Evolutionary conservation across 92 coral and sea anemone genomes (phyloP).

Genomic region (Montipora capitata): DNA sequence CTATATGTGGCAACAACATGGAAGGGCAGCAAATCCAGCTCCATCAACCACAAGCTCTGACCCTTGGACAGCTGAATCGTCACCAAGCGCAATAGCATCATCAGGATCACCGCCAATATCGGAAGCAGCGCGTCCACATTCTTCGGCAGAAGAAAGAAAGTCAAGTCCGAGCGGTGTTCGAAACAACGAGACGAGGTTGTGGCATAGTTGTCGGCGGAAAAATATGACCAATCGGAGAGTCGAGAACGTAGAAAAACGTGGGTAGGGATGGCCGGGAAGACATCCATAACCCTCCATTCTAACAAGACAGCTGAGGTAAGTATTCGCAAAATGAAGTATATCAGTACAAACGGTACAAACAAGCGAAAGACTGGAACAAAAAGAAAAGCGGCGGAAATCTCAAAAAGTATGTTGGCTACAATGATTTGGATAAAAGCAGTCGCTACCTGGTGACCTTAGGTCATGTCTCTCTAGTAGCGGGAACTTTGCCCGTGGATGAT

Average conservation of each 20-base stretch:
- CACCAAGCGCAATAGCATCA: not conserved
- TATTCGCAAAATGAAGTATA: too few relatives aligned
- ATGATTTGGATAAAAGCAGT: too few relatives aligned
- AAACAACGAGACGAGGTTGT: not conserved
- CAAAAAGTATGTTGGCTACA: too few relatives aligned
- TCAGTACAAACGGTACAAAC: too few relatives aligned
- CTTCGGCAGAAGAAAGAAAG: not conserved
- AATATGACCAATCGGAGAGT: not conserved
- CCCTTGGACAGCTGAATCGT: not conserved
- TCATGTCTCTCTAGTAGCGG: too few relatives aligned
- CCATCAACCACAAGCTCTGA: not conserved
- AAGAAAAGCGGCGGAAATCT: too few relatives aligned
- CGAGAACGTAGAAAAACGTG: not conserved
- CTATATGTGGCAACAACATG: not conserved
- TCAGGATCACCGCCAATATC: not conserved
- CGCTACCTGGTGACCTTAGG: too few relatives aligned
- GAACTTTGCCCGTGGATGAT: too few relatives aligned
- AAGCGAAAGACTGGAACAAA: too few relatives aligned
- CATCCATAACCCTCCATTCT: too few relatives aligned
- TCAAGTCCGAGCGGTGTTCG: not conserved
- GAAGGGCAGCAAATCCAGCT: slow-evolving; percentile 3
- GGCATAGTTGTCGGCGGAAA: not conserved
- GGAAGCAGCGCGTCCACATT: not conserved
- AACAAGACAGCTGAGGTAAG: too few relatives aligned
- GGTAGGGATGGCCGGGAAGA: not conserved